Evolutionary conservation across 2,888 invertebrate genomes (phyloP).

Genomic region (Nowickia ferox): DNA sequence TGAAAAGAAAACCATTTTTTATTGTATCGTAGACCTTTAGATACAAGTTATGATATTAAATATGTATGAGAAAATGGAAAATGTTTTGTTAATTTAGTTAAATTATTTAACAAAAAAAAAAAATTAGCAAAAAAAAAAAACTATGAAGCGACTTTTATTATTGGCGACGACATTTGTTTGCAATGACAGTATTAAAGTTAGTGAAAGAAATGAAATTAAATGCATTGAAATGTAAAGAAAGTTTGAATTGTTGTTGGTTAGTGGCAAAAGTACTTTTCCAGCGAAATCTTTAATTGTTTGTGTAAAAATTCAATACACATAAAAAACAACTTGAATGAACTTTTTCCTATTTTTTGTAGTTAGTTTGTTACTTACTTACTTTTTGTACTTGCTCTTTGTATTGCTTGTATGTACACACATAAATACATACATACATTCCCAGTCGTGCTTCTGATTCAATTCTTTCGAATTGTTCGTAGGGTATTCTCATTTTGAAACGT

Average conservation of each 20-base stretch:
- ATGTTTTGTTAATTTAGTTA: constrained; percentile 65
- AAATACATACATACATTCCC: no score
- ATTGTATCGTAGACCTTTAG: constrained; percentile 45
- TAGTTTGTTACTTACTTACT: no score
- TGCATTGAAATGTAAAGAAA: constrained; percentile 58
- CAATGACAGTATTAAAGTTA: constrained; percentile 21
- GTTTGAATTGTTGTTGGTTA: constrained; percentile 35
- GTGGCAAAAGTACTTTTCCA: constrained; percentile 29
- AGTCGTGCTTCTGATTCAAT: no score
- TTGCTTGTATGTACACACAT: no score
- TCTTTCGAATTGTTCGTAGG: no score
- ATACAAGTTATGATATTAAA: constrained; percentile 34
- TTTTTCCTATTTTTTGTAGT: no score
- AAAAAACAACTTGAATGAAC: not conserved
- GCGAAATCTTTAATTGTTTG: not conserved
- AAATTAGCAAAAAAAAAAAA: constrained; percentile 12
- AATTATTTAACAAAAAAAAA: constrained; percentile 67
- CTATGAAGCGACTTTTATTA: constrained; percentile 13
- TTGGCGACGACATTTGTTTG: constrained; percentile 34
- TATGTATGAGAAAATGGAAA: constrained; percentile 43
- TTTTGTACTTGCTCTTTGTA: no score
- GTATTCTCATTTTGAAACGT: no score
- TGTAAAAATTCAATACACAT: not conserved
- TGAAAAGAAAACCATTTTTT: constrained; percentile 54
- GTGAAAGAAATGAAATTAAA: constrained; percentile 38